Evolutionary conservation across 2,797 vertebrate species (phyloP).

Genomic region (Sciurus carolinensis): DNA sequence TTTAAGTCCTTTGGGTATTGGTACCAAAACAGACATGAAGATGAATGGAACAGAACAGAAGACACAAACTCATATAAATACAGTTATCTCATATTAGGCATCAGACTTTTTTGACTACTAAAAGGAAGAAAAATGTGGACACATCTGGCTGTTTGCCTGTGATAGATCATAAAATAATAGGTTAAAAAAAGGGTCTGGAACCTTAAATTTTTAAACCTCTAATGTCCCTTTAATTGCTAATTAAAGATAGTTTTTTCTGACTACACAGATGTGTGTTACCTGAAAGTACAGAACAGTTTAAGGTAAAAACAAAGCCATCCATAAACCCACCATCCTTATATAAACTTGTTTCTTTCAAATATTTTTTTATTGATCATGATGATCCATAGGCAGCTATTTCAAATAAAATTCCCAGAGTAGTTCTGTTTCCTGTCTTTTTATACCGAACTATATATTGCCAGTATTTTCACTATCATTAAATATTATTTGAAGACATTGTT

Average conservation of each 20-base stretch:
- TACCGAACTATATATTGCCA: not conserved
- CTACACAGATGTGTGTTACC: not conserved
- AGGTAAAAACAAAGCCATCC: not conserved
- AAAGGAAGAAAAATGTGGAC: not conserved
- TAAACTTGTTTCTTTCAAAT: not conserved
- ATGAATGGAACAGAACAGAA: too few species aligned
- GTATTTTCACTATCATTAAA: constrained; percentile 49
- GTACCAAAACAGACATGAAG: too few species aligned
- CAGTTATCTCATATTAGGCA: not conserved
- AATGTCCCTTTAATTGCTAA: not conserved
- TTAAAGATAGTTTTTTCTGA: constrained; percentile 2
- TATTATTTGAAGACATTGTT: constrained; percentile 39
- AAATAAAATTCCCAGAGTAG: constrained; percentile 33
- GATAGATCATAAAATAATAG: not conserved
- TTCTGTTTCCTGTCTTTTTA: constrained; percentile 32
- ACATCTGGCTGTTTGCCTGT: fast-evolving
- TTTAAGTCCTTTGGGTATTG: too few species aligned
- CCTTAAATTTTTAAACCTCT: not conserved
- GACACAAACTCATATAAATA: too few species aligned
- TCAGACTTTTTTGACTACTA: not conserved
- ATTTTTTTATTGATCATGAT: not conserved
- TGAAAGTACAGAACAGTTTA: constrained; percentile 17
- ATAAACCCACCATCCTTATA: not conserved
- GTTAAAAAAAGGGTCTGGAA: not conserved
- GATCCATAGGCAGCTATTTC: not conserved